Evolutionary conservation across 2,888 invertebrate species (phyloP).

Genomic region (Eristalinus sepulchralis): DNA sequence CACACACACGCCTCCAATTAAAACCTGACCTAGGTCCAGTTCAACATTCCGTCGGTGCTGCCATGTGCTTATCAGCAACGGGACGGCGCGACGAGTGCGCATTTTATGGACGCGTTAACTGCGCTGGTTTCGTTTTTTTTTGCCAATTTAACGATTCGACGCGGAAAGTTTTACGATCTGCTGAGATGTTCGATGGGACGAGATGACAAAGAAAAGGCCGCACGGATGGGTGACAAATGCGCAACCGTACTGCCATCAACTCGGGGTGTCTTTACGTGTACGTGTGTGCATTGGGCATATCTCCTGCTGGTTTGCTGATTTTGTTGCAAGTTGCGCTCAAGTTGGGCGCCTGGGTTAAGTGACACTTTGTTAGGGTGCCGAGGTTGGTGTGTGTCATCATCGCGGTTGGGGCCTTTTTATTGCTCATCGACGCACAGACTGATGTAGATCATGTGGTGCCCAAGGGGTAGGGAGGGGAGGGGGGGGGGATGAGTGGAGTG

Average conservation of each 20-base stretch:
- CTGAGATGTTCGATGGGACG: conserved; percentile 61
- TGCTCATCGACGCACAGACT: neutral
- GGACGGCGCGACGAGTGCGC: neutral
- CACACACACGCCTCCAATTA: conserved; percentile 37
- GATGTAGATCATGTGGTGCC: conserved; percentile 27
- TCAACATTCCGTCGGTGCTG: conserved; percentile 29
- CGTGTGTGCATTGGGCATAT: conserved; percentile 10
- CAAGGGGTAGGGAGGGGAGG: no score
- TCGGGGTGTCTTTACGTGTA: neutral
- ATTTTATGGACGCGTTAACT: neutral
- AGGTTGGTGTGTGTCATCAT: neutral
- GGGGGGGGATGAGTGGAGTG: neutral
- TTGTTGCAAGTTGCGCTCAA: conserved; percentile 43
- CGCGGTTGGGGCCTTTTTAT: conserved; percentile 13
- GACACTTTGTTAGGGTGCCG: conserved; percentile 11
- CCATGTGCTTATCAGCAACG: conserved; percentile 3
- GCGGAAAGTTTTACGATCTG: conserved; percentile 66
- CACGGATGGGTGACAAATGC: conserved; percentile 58
- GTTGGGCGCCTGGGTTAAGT: conserved; percentile 10
- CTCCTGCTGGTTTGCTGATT: conserved; percentile 44
- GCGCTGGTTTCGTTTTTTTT: conserved; percentile 21
- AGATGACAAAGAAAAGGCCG: conserved; percentile 28
- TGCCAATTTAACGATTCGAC: conserved; percentile 54
- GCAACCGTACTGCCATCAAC: neutral
- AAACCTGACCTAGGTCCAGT: conserved; percentile 55